A percentile compares a stretch with the other conserved stretches of the same genome.
Evolutionary conservation across 2,797 vertebrate genomes (phyloP).

Genomic region (Rhinatrema bivittatum): DNA sequence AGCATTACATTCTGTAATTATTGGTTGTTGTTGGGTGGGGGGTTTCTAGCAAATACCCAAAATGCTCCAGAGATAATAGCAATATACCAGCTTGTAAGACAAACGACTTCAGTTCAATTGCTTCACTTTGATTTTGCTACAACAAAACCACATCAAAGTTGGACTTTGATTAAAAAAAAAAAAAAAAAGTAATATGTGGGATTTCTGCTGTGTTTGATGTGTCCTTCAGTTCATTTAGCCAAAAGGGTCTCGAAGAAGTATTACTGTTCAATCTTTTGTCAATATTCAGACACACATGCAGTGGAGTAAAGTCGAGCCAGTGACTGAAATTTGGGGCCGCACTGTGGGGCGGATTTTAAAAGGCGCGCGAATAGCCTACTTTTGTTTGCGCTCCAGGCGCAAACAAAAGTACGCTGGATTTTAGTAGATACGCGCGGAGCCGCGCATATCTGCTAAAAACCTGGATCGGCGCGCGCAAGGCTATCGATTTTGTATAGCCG

Average conservation of each 20-base stretch:
- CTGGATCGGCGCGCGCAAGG: no score
- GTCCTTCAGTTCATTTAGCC: conserved; percentile 18
- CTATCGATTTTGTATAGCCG: no score
- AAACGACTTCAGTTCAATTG: neutral
- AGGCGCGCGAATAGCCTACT: no score
- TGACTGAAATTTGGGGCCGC: conserved; percentile 26
- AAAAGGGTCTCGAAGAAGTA: conserved; percentile 24
- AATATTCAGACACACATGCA: conserved; percentile 6
- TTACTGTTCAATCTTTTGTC: conserved; percentile 33
- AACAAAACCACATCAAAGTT: conserved; percentile 5
- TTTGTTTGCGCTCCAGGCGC: no score
- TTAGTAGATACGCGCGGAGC: no score
- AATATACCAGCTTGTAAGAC: neutral
- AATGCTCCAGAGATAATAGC: no score
- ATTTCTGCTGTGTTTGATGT: conserved; percentile 28
- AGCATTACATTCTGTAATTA: conserved; percentile 1
- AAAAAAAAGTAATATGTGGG: no score
- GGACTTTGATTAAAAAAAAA: conserved; percentile 27
- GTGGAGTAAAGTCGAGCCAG: conserved; percentile 35
- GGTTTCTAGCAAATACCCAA: conserved; percentile 1
- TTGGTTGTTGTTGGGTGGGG: no score
- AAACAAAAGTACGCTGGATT: no score
- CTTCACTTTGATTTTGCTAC: conserved; percentile 20
- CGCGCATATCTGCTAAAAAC: no score
- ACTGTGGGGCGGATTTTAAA: no score